Base-by-base conservation (phyloP, 2,888 invertebrate species). In the Caenorhabditis angaria region DNA sequence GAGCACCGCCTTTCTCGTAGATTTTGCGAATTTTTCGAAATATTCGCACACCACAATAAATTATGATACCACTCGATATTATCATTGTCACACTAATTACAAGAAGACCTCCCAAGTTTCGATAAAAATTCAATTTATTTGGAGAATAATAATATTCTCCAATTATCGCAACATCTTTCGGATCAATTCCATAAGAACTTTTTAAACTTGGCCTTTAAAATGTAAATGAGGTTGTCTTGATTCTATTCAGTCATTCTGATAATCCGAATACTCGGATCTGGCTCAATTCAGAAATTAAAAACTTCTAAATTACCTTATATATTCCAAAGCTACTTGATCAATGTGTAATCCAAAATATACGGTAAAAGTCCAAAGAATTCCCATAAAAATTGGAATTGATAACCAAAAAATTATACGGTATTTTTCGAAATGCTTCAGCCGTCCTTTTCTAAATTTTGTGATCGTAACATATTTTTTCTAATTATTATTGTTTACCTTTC, bases 331-430 rank as follows among this genome's bases (percentile, higher is more conserved):
- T 12, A 63, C 63, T 1, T 48, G n/a, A 35, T 63, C 48, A 8
- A 48, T 60, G 32, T 50, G 22, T 51, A 51, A 51, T 24, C 24
- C 22, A 51, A 24, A 51, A 51, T 20, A 51, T 8, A 51, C 51
- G 24, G 25, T 10, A n/a, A 51, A 22, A 18, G 10, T 22, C 51
- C 68, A 68, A 14, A 63, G 3, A 25, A 68, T 22, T 1, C 62
- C 62, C n/a, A 28, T n/a, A 0, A 47, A 0, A 0, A 68, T 20
- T 6, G 68, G 68, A 50, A 68, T 27, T 6, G 47, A 22, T 0
- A 68, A 22, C 68, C 68, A 68, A 25, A 59, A 63, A 0, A n/a
- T 20, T 14, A 68, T 59, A n/a, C 41, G 62, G 54, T 59, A 63
- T n/a, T 48, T 35, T n/a, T 68, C 58, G n/a, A 68, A 68, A 14